Conservation (phyloP, 2,888 invertebrate species). For the Diadegma fenestrale region DNA sequence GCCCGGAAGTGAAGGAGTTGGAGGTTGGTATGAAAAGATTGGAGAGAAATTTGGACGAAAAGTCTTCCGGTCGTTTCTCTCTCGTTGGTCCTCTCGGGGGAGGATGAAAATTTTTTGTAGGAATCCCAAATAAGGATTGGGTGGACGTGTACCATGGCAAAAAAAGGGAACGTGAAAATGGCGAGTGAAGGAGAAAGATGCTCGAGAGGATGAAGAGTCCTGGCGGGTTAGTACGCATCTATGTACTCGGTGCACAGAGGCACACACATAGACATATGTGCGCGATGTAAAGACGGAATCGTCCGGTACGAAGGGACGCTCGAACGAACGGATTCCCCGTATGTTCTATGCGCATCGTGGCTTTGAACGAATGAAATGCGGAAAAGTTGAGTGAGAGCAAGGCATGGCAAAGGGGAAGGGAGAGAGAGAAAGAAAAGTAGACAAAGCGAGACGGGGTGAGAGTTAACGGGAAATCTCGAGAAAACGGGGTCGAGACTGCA, state of each 20-base stretch:
- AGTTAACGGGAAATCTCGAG: conserved; percentile 60
- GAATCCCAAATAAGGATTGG: conserved; percentile 54
- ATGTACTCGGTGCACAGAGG: background rate
- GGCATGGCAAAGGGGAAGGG: conserved; percentile 37
- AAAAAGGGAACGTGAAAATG: background rate
- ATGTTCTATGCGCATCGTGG: conserved; percentile 31
- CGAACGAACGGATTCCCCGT: conserved; percentile 58
- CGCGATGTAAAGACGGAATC: conserved; percentile 31
- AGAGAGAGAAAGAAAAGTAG: conserved; percentile 10
- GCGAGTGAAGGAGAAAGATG: background rate
- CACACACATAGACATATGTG: background rate
- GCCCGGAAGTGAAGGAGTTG: conserved; percentile 34
- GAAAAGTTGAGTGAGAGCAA: conserved; percentile 34
- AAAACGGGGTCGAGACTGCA: conserved; percentile 65
- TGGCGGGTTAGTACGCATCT: conserved; percentile 47
- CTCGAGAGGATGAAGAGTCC: conserved; percentile 20
- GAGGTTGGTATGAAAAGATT: conserved; percentile 62
- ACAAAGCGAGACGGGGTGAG: conserved; percentile 31
- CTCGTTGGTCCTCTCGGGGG: conserved; percentile 49
- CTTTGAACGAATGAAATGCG: conserved; percentile 56
- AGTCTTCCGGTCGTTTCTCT: conserved; percentile 60
- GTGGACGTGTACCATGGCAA: conserved; percentile 32
- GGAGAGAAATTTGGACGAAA: conserved; percentile 61
- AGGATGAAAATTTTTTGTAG: conserved; percentile 58
- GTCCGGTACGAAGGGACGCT: conserved; percentile 48